These are phyloP conservation scores for Drosophila ogumai DNA, from an alignment of 1,140 invertebrate species.

Conservation along the genomic window DNA sequence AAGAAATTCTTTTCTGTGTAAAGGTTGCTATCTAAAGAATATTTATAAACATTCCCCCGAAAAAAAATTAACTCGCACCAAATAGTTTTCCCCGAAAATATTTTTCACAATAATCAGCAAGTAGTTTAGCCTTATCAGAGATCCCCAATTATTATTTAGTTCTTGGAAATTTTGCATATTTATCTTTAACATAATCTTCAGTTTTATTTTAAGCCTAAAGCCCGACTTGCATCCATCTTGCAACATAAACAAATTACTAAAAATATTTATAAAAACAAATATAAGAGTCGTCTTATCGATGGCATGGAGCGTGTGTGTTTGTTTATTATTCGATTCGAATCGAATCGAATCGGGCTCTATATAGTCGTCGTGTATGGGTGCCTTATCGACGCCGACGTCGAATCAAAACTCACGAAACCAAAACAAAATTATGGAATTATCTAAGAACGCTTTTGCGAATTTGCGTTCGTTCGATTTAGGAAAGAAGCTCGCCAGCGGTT, in stretches of 20 bases:
- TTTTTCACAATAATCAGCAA: neutral
- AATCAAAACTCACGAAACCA: slow-evolving; percentile 58
- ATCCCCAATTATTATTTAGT: neutral
- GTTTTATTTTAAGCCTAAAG: neutral
- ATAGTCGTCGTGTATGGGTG: slow-evolving; percentile 3
- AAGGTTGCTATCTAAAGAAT: slow-evolving; percentile 5
- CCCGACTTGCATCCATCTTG: neutral
- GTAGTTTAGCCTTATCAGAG: neutral
- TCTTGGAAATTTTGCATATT: no score
- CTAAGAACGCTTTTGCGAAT: slow-evolving; percentile 75
- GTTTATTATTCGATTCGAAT: slow-evolving; percentile 47
- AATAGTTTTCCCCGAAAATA: slow-evolving; percentile 16
- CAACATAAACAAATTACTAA: slow-evolving; percentile 1
- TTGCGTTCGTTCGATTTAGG: slow-evolving; percentile 65
- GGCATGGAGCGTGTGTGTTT: slow-evolving; percentile 13
- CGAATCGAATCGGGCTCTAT: slow-evolving; percentile 9
- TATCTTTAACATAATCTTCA: neutral
- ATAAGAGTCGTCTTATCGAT: slow-evolving; percentile 24
- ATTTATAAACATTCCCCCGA: neutral
- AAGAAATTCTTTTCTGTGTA: neutral
- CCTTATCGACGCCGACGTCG: slow-evolving; percentile 17
- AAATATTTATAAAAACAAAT: slow-evolving; percentile 25
- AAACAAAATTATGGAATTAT: slow-evolving; percentile 75
- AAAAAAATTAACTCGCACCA: neutral
- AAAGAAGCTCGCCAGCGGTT: slow-evolving; percentile 42